Conservation (phyloP, 2,797 vertebrate species). For the Leuciscus waleckii region DNA sequence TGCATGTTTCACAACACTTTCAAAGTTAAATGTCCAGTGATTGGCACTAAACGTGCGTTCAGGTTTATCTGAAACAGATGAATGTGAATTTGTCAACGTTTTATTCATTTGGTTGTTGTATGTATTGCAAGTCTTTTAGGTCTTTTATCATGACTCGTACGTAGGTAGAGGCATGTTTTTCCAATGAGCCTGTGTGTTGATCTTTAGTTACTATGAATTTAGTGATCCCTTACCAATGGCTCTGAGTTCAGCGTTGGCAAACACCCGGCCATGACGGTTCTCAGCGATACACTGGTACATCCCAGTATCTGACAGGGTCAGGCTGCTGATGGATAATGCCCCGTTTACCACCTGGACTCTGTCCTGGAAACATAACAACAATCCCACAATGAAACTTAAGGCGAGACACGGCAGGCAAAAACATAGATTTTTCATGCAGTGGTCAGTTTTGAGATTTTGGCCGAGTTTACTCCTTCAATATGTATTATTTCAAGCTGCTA, state of each 20-base stretch:
- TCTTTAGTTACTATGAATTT: not conserved
- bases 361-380: constrained; percentile 76
- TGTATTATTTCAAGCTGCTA: too few relatives aligned
- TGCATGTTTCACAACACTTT: too few relatives aligned
- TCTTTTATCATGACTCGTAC: not conserved
- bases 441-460: too few relatives aligned
- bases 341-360: constrained; percentile 90
- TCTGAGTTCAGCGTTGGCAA: constrained; percentile 88
- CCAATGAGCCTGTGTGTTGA: not conserved
- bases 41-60: too few relatives aligned
- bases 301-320: constrained; percentile 88
- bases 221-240: constrained; percentile 83
- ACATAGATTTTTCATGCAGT: too few relatives aligned
- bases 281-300: constrained; percentile 97
- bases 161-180: not conserved
- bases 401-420: too few relatives aligned
- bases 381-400: not conserved
- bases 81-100: too few relatives aligned
- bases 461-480: too few relatives aligned
- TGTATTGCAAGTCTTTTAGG: not conserved
- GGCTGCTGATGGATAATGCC: constrained; percentile 82
- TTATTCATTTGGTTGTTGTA: not conserved
- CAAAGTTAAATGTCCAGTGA: too few relatives aligned
- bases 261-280: constrained; percentile 89
- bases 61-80: too few relatives aligned